Conservation (phyloP, 2,797 vertebrate genomes). For the Vultur gryphus region DNA sequence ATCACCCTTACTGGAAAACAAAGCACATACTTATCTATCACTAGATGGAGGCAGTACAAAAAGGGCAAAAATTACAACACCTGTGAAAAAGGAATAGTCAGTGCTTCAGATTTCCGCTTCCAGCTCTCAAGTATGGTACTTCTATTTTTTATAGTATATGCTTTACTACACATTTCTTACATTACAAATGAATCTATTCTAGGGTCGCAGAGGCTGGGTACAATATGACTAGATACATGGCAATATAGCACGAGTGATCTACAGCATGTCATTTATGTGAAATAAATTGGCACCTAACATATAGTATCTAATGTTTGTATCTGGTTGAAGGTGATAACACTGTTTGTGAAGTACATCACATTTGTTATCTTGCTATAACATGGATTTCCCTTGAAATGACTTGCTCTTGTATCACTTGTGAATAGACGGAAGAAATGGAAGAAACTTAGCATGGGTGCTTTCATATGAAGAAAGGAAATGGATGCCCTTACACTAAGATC, state of each 20-base stretch:
- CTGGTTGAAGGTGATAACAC: conserved; percentile 15
- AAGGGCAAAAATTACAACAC: neutral
- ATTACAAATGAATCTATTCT: neutral
- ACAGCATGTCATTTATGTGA: conserved; percentile 3
- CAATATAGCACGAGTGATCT: neutral
- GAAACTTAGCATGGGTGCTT: neutral
- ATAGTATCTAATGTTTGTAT: conserved; percentile 16
- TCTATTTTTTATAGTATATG: neutral
- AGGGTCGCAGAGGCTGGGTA: neutral
- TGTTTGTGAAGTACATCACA: conserved; percentile 17
- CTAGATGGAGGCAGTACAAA: neutral
- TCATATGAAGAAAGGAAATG: neutral
- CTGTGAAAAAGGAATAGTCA: neutral
- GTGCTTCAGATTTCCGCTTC: neutral
- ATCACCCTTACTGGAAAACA: neutral
- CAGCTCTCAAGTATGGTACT: neutral
- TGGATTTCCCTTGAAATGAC: neutral
- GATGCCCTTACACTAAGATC: neutral
- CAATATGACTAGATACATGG: neutral
- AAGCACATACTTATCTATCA: neutral
- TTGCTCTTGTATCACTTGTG: neutral
- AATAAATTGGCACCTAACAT: conserved; percentile 37
- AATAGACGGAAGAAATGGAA: neutral
- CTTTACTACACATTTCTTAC: neutral
- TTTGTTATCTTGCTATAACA: conserved; percentile 2